A percentile compares a stretch with the other conserved stretches of the same genome.
Conservation (phyloP, 2,113 vertebrate genomes). For the Okapia johnstoni region DNA sequence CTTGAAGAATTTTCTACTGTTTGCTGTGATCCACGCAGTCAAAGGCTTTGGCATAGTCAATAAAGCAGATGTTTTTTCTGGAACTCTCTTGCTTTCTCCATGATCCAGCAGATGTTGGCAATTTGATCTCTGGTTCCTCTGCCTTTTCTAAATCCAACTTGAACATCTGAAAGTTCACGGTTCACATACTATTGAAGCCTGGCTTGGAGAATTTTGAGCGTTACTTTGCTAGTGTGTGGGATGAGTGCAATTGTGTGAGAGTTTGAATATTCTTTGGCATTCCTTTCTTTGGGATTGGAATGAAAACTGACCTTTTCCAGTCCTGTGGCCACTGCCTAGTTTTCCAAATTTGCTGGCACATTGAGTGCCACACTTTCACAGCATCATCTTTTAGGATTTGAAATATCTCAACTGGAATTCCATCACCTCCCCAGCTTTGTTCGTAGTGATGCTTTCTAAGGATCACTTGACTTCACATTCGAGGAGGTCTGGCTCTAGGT, state of each 20-base stretch:
- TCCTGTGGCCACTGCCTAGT: neutral
- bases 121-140: neutral
- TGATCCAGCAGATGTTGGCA: neutral
- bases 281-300: neutral
- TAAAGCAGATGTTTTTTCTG: neutral
- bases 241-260: neutral
- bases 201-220: neutral
- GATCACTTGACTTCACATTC: neutral
- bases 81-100: neutral
- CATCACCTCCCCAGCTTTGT: neutral
- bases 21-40: neutral
- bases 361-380: neutral
- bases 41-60: neutral
- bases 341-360: neutral
- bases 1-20: neutral
- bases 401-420: neutral
- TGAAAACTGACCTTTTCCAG: neutral
- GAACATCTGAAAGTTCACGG: neutral
- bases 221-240: neutral
- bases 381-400: neutral
- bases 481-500: neutral
- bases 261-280: neutral
- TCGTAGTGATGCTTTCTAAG: neutral
- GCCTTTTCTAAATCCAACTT: neutral
- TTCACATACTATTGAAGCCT: neutral